Conservation (phyloP, 2,113 vertebrate genomes). For the Thamnophis sirtalis region DNA sequence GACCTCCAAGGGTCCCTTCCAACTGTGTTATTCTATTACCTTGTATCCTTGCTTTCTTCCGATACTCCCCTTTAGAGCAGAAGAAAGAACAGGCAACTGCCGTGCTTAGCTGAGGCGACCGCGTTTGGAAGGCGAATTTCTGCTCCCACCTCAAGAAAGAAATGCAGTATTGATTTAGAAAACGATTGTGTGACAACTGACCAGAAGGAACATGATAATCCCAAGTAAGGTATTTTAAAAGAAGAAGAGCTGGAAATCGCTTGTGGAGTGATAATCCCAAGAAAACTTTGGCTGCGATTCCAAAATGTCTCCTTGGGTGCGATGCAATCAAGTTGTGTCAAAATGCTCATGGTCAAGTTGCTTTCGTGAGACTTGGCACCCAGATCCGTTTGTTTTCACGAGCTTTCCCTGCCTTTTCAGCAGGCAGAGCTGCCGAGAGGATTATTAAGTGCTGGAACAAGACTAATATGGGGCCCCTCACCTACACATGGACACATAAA, state of each 20-base stretch:
- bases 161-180: neutral
- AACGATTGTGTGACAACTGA: neutral
- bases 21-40: no score
- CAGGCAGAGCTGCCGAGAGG: no score
- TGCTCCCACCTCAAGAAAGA: neutral
- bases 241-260: neutral
- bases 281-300: neutral
- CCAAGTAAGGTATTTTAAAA: neutral
- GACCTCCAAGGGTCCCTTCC: no score
- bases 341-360: neutral
- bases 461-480: no score
- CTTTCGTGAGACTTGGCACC: neutral
- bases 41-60: neutral
- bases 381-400: neutral
- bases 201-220: neutral
- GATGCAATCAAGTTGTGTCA: neutral
- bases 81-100: neutral
- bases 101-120: neutral
- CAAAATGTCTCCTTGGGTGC: neutral
- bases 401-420: neutral
- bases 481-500: no score
- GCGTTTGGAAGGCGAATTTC: neutral
- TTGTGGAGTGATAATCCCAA: neutral
- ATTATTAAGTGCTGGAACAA: no score
- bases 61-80: neutral